Evolutionary conservation across 2,888 invertebrate genomes (phyloP), one percentile per base, ranked within the genome.

Genomic region (Neoaliturus tenellus): DNA sequence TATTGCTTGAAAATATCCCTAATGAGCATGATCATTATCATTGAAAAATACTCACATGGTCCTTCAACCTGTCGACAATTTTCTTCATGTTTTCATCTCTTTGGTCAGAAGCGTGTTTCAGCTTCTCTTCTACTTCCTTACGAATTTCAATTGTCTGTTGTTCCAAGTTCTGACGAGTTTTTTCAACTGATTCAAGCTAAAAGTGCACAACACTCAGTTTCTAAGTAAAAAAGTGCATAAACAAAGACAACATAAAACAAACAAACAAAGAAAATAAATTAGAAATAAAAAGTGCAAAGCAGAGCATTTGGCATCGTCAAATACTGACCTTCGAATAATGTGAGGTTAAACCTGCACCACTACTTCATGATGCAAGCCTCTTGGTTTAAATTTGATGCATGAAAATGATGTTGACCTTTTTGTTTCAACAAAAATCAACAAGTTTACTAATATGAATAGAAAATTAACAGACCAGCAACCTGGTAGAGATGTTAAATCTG

Each of bases 11-110:
- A n/a, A n/a, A n/a, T n/a, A n/a, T n/a, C n/a, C n/a, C n/a, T n/a
- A n/a, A n/a, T n/a, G n/a, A n/a, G n/a, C n/a, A n/a, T n/a, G n/a
- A n/a, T n/a, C n/a, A n/a, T n/a, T n/a, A n/a, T n/a, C n/a, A n/a
- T n/a, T n/a, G n/a, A n/a, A n/a, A n/a, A n/a, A n/a, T n/a, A 92
- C 96, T 94, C 90, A 98, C 98, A 91, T 98, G 98, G 91, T 98
- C 97, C 91, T 96, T 96, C 85, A 98, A 95, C 88, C 97, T 95
- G 88, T 97, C 97, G 88, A 97, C 92, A 95, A 98, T 96, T 91
- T 96, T 97, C 92, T 96, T 96, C 88, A 98, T 95, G 90, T 97
- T 96, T 90, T 96, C 97, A 90, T 98, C 97, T 86, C 98, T 95
- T 90, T 98, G 96, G 89, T 95, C 95, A 84, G 96, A 94, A 86